A percentile compares a stretch with the other conserved stretches of the same genome.
phyloP scores from a whole-genome alignment of 2,797 vertebrate species.

The Spatula clypeata region DNA sequence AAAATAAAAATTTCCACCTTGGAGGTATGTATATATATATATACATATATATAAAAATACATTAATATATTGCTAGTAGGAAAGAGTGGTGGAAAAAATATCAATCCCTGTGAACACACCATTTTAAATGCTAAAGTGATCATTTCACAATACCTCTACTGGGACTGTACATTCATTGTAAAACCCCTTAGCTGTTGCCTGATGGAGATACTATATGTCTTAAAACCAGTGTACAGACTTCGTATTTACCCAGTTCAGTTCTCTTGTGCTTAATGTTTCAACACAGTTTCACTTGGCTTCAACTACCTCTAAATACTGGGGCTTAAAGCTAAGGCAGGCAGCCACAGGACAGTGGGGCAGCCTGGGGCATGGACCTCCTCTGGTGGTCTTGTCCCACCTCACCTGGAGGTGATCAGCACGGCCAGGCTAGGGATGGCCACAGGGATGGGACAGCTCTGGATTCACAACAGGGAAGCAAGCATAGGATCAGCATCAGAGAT shows the following conservation, averaged over 20 bases:
- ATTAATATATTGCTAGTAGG: neutral
- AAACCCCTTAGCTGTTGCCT: neutral
- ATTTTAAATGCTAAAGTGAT: neutral
- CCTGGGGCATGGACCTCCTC: neutral
- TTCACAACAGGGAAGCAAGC: neutral
- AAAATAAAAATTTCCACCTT: neutral
- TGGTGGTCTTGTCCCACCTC: neutral
- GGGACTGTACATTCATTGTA: neutral
- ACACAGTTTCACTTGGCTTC: neutral
- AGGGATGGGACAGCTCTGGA: neutral
- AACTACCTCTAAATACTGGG: neutral
- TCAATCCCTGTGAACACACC: neutral
- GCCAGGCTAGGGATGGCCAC: neutral
- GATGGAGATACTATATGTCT: neutral
- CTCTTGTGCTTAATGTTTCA: neutral
- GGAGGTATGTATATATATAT: neutral
- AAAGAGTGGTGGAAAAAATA: conserved; percentile 16
- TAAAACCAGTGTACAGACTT: neutral
- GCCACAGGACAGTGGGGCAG: neutral
- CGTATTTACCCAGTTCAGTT: neutral
- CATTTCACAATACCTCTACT: neutral
- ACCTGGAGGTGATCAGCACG: neutral
- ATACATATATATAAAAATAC: too few species aligned
- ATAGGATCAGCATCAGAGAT: neutral
- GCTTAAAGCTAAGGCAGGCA: neutral